phyloP scores from a whole-genome alignment of 92 coral and sea anemone species.

The Isaurus tuberculatus region DNA sequence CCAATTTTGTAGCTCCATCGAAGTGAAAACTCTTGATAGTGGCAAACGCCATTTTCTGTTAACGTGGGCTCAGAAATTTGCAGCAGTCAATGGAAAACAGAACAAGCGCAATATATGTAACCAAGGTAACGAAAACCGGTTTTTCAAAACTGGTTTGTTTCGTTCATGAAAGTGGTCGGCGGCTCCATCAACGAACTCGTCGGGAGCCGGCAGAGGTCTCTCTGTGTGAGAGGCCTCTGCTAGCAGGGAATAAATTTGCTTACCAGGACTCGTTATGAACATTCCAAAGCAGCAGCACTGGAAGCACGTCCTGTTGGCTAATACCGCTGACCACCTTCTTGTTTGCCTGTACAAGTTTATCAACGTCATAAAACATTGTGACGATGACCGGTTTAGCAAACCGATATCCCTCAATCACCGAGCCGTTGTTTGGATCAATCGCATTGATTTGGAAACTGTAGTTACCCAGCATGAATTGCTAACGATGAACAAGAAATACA shows the following conservation, averaged over 20 bases:
- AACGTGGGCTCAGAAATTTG: no score
- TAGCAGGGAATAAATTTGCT: neutral
- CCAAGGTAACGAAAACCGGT: no score
- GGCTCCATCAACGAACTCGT: no score
- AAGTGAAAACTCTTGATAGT: no score
- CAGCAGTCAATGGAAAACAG: no score
- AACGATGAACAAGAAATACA: neutral
- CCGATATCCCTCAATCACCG: conserved; percentile 78
- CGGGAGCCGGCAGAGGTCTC: no score
- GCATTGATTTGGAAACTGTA: conserved; percentile 98
- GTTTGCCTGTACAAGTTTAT: conserved; percentile 87
- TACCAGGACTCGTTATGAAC: conserved; percentile 83
- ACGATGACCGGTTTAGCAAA: conserved; percentile 90
- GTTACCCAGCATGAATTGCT: conserved; percentile 99
- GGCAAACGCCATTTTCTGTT: no score
- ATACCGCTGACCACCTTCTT: conserved; percentile 86
- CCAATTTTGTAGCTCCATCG: no score
- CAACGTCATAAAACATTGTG: conserved; percentile 96
- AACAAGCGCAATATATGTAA: no score
- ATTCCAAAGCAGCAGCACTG: conserved; percentile 92
- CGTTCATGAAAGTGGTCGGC: no score
- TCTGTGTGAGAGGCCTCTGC: no score
- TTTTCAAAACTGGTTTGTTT: no score
- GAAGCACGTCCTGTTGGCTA: conserved; percentile 81
- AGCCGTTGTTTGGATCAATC: conserved; percentile 73